A percentile compares a stretch with the other conserved stretches of the same genome.
Conservation (phyloP, 2,797 vertebrate genomes). For the Sitta carolinensis region DNA sequence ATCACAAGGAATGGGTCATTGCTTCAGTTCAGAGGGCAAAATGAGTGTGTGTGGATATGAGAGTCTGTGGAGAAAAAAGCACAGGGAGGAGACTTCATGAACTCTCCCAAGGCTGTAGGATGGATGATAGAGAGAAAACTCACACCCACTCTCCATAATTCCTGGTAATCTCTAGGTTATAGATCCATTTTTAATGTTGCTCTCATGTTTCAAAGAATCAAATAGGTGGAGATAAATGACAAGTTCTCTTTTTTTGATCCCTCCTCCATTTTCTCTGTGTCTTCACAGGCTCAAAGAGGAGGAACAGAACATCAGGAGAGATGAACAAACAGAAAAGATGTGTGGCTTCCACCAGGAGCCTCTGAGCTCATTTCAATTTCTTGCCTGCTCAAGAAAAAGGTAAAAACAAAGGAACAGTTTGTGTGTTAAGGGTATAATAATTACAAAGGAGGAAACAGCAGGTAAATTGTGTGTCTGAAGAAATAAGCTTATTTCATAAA, state of each 20-base stretch:
- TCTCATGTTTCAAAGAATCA: not conserved
- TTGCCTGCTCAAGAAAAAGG: not conserved
- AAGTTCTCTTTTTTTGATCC: not conserved
- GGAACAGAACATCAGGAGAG: not conserved
- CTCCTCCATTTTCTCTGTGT: not conserved
- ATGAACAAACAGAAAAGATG: not conserved
- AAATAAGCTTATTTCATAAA: not conserved
- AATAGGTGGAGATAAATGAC: not conserved
- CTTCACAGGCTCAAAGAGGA: not conserved
- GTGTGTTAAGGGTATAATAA: not conserved
- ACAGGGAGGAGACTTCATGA: not conserved
- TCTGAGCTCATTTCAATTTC: not conserved
- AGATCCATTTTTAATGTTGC: not conserved
- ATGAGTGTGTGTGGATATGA: conserved; percentile 52
- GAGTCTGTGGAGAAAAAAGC: not conserved
- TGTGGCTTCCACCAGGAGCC: not conserved
- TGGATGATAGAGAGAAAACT: not conserved
- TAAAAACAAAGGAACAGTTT: not conserved
- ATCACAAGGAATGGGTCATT: conserved; percentile 92
- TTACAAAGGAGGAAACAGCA: not conserved
- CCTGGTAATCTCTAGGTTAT: not conserved
- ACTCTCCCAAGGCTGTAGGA: not conserved
- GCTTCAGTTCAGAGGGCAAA: conserved; percentile 84
- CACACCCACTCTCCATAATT: not conserved
- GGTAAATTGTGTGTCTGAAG: not conserved